These are phyloP conservation scores for Pelodytes ibericus DNA, from an alignment of 2,797 vertebrate species.

Conservation along the genomic window DNA sequence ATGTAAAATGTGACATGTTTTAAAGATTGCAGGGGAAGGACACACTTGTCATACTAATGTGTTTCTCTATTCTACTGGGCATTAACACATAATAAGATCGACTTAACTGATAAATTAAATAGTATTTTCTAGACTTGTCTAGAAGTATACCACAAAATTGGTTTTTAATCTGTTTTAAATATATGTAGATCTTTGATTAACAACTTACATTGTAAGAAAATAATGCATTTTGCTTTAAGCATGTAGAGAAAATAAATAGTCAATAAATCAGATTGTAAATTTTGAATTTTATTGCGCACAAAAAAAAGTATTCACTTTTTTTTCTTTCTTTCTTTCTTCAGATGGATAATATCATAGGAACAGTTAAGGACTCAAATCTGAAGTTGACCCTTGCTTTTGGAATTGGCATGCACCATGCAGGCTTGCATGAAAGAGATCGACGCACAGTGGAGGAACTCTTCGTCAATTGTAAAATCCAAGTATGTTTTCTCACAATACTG, in stretches of 20 bases:
- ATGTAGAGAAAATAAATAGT: too few species aligned
- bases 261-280: too few species aligned
- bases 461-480: conserved; percentile 98
- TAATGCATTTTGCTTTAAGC: too few species aligned
- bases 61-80: background rate
- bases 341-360: conserved; percentile 91
- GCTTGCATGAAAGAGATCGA: conserved; percentile 91
- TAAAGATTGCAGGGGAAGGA: background rate
- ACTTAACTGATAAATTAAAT: background rate
- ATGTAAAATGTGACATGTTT: background rate
- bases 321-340: conserved; percentile 69
- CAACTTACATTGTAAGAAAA: too few species aligned
- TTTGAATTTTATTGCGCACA: too few species aligned
- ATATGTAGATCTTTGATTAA: too few species aligned
- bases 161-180: too few species aligned
- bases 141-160: too few species aligned
- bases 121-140: background rate
- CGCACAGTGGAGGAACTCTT: conserved; percentile 96
- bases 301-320: too few species aligned
- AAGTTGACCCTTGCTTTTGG: conserved; percentile 96
- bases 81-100: background rate
- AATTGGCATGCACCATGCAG: conserved; percentile 96
- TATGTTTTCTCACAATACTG: conserved; percentile 61
- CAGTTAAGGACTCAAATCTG: conserved; percentile 91
- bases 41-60: background rate